phyloP scores from a whole-genome alignment of 2,888 invertebrate species.

The Cacoxenus indagator region DNA sequence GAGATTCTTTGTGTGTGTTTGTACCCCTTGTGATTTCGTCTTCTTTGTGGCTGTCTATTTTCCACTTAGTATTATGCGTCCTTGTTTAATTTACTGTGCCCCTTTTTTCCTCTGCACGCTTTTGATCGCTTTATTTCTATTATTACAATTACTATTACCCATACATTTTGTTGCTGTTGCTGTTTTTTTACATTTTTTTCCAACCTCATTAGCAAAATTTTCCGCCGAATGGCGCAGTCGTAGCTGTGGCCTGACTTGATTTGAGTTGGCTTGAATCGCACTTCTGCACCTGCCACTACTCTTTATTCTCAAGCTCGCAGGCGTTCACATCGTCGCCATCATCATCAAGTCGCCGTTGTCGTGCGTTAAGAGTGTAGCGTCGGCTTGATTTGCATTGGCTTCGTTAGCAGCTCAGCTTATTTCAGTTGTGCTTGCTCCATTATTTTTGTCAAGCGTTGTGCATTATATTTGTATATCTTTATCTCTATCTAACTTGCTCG shows the following conservation, averaged over 20 bases:
- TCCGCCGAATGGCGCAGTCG: neutral
- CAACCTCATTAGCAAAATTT: conserved; percentile 12
- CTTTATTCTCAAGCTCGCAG: no score
- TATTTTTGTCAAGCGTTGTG: neutral
- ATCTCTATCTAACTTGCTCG: neutral
- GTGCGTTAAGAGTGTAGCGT: conserved; percentile 26
- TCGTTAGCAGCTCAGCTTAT: neutral
- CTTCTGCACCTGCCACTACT: no score
- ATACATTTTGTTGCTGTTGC: neutral
- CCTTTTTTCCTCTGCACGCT: no score
- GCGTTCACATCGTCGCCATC: no score
- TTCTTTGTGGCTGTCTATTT: no score
- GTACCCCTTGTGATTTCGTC: neutral
- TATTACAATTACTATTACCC: neutral
- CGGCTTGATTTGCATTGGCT: neutral
- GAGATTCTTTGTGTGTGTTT: neutral
- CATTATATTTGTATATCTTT: neutral
- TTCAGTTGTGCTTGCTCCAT: neutral
- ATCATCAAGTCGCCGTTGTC: neutral
- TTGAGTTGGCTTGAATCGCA: no score
- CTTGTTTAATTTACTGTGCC: no score
- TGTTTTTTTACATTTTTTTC: neutral
- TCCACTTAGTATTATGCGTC: no score
- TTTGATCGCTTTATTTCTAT: neutral
- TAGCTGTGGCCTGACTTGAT: no score